phyloP scores from a whole-genome alignment of 2,888 invertebrate species.

The Aethes cnicana region DNA sequence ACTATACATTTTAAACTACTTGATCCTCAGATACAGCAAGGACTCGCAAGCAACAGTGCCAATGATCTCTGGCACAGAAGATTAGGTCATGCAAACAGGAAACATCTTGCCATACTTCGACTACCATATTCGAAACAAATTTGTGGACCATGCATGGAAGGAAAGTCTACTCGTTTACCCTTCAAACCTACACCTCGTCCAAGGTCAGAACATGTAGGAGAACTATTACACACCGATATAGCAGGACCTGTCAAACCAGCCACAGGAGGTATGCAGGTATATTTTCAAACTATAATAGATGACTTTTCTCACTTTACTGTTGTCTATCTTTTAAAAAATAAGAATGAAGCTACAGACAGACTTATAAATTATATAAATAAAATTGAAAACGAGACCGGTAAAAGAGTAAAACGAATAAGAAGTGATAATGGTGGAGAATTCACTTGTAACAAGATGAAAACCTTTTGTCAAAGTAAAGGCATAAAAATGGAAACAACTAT shows the following conservation, averaged over 20 bases:
- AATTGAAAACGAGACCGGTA: too few species aligned
- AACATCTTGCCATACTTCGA: neutral
- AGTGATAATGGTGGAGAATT: neutral
- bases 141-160: neutral
- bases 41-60: conserved; percentile 4
- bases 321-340: neutral
- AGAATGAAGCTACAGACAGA: neutral
- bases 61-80: neutral
- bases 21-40: neutral
- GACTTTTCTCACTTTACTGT: neutral
- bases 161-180: neutral
- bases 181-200: neutral
- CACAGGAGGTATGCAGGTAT: neutral
- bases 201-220: neutral
- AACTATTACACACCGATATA: neutral
- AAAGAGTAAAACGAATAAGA: neutral
- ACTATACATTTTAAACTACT: neutral
- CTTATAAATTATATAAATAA: neutral
- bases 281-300: neutral
- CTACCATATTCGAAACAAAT: neutral
- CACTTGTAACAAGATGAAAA: neutral
- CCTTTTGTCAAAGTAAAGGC: too few species aligned
- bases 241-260: neutral
- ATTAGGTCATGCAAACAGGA: neutral
- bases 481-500: neutral